Evolutionary conservation across 2,888 invertebrate genomes (phyloP), one percentile per base, ranked within the genome.

Genomic region (Spatulosminthurus flaviceps): DNA sequence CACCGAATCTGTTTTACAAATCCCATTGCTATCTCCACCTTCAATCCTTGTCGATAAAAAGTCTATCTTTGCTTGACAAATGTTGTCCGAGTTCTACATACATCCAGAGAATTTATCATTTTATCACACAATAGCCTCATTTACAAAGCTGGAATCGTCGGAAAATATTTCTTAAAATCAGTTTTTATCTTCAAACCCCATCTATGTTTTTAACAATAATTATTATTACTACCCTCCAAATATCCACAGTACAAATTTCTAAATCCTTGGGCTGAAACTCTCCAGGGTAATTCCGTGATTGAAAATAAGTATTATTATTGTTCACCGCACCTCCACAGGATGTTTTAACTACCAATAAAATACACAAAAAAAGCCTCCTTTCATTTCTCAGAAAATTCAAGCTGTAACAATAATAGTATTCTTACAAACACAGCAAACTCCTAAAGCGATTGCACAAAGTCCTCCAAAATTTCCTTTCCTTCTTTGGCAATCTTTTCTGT

Each of bases 261-360:
- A 82, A 60, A 2, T 80, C 81, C 21, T 42, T 24, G 1, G 84
- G 82, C 16, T 28, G 77, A 75, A 81, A 82, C 9, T 61, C 51
- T 13, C 77, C 72, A 2, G 84, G 83, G 60, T 41, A 81, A 34
- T 82, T 79, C 24, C 78, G 42, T 42, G 81, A 82, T 19, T 81
- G 77, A 24, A 84, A 83, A 51, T 83, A 81, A 5, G 83, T 84
- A 42, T 83, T 82, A 29, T 84, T 84, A 26, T 81, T 79, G n/a
- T 60, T 80, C 2, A 82, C 77, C 4, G 72, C 80, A 0, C 81
- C 80, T 22, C 82, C 84, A 74, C 84, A 84, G 26, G 82, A 78
- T 13, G 78, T 80, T 21, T 81, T 72, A 11, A 83, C 83, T 83
- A 24, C 9, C 28, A 34, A 29, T 2, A 26, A n/a, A 43, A 34